These are phyloP conservation scores for Caiman crocodilus DNA, from an alignment of 2,797 vertebrate genomes.

Conservation along the genomic window DNA sequence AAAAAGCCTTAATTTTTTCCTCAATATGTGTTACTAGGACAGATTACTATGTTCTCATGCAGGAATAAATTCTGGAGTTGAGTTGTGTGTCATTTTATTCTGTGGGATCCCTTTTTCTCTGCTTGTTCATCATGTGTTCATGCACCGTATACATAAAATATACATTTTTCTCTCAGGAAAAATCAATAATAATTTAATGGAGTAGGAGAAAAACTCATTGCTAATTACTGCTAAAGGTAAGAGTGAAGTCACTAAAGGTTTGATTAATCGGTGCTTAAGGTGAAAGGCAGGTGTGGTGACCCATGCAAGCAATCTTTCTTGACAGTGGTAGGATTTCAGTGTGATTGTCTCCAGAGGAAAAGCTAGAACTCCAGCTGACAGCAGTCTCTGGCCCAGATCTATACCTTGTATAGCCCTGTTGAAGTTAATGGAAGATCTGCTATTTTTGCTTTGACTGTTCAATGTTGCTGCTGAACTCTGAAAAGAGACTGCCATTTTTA, in stretches of 20 bases:
- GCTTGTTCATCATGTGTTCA: neutral
- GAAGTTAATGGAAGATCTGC: neutral
- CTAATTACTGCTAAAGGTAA: slow-evolving; percentile 8
- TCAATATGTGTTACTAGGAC: neutral
- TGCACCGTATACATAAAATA: neutral
- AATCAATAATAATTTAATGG: neutral
- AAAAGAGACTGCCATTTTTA: neutral
- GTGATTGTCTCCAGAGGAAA: neutral
- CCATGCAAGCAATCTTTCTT: neutral
- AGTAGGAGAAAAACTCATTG: neutral
- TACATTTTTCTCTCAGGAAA: neutral
- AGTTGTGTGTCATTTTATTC: neutral
- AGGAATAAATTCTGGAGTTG: neutral
- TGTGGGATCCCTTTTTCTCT: neutral
- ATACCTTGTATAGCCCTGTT: neutral
- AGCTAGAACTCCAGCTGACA: neutral
- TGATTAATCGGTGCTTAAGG: neutral
- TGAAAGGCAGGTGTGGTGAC: neutral
- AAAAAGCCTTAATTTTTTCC: neutral
- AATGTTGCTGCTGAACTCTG: neutral
- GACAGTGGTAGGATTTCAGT: accelerated
- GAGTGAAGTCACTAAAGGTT: neutral
- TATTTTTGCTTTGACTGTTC: neutral
- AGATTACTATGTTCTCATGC: neutral
- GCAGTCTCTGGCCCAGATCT: neutral